These are phyloP conservation scores for Sprattus sprattus DNA, from an alignment of 2,113 vertebrate species.

Conservation along the genomic window DNA sequence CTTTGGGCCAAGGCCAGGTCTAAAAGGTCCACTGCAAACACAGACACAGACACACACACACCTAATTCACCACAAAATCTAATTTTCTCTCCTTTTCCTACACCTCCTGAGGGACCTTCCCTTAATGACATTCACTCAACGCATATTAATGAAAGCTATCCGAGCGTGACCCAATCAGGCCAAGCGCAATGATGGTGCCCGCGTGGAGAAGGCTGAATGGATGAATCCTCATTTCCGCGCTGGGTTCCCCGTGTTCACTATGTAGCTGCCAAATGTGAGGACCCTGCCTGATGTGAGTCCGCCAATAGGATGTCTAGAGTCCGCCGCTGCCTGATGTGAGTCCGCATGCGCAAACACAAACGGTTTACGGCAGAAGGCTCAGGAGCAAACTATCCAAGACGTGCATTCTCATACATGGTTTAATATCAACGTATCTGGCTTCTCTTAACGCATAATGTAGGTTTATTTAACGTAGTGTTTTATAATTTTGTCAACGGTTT, in stretches of 20 bases:
- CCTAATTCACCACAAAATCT: constrained; percentile 24
- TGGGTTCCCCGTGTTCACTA: constrained; percentile 11
- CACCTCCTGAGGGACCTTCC: constrained; percentile 11
- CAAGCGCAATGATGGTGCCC: constrained; percentile 33
- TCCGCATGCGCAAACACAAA: no score
- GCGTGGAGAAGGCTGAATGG: constrained; percentile 22
- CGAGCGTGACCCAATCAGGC: constrained; percentile 28
- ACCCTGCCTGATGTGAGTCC: no score
- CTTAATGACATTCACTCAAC: constrained; percentile 39
- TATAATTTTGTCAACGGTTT: no score
- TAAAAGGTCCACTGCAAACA: constrained; percentile 85
- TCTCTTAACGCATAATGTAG: no score
- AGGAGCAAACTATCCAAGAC: no score
- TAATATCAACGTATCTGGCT: no score
- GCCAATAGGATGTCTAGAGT: no score
- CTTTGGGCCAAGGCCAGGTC: constrained; percentile 85
- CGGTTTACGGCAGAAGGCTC: no score
- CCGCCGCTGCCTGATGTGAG: no score
- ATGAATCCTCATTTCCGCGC: constrained; percentile 33
- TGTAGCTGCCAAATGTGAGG: no score
- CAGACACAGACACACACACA: constrained; percentile 21
- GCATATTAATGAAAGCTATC: constrained; percentile 43
- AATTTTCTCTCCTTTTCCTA: constrained; percentile 33
- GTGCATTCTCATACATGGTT: no score
- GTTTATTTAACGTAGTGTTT: no score